These are phyloP conservation scores for Oncopodura yosiiana DNA, from an alignment of 1,140 invertebrate genomes.

Conservation along the genomic window DNA sequence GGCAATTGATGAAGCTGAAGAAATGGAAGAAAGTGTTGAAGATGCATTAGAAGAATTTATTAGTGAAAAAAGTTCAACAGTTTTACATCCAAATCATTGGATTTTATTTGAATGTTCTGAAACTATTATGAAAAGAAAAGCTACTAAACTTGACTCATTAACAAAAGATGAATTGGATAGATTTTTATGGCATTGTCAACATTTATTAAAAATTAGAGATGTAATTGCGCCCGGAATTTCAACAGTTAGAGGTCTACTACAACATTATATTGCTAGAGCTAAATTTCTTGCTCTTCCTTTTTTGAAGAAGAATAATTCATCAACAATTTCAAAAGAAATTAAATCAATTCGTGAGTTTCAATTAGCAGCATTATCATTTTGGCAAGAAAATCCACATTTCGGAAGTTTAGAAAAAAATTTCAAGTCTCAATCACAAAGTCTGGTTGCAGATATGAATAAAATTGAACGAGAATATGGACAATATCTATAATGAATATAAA, in stretches of 20 bases:
- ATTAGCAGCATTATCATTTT: slow-evolving; percentile 8
- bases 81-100: slow-evolving; percentile 29
- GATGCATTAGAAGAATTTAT: slow-evolving; percentile 20
- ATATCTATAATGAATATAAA: too few relatives aligned
- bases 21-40: slow-evolving; percentile 4
- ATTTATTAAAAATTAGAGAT: slow-evolving; percentile 17
- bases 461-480: slow-evolving; percentile 7
- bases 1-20: slow-evolving; percentile 18
- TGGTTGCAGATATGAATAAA: slow-evolving; percentile 8
- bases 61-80: background rate
- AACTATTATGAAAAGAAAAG: slow-evolving; percentile 5
- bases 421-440: slow-evolving; percentile 3
- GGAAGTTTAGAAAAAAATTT: slow-evolving; percentile 3
- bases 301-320: background rate
- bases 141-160: background rate
- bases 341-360: slow-evolving; percentile 14
- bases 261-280: slow-evolving; percentile 18
- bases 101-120: slow-evolving; percentile 10
- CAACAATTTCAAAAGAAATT: background rate
- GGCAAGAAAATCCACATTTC: slow-evolving; percentile 20
- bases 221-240: slow-evolving; percentile 25
- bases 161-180: background rate
- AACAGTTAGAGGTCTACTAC: slow-evolving; percentile 22
- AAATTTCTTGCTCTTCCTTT: background rate
- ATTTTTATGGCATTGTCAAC: slow-evolving; percentile 12